Base-by-base conservation (phyloP, 2,888 invertebrate species). In the Corythucha ciliata region DNA sequence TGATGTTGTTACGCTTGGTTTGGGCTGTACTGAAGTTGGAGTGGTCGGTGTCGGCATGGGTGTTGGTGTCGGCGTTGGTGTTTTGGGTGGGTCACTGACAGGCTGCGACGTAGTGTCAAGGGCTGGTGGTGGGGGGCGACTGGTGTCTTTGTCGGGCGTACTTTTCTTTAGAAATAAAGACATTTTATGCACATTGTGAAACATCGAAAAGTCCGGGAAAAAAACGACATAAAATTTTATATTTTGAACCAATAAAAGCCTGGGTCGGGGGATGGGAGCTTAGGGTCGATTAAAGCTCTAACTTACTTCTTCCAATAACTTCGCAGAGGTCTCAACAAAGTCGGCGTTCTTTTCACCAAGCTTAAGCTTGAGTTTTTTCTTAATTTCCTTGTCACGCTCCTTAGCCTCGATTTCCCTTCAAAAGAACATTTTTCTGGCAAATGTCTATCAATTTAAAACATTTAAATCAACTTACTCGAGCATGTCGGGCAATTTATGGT, bases 21-120 rank as follows among this genome's bases (percentile, higher is more conserved):
- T 55, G 25, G 22, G 20, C 20, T 14, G 45, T 32, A n/a, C n/a
- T n/a, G n/a, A n/a, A n/a, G n/a, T n/a, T n/a, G n/a, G n/a, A n/a
- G n/a, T n/a, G n/a, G n/a, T n/a, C n/a, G n/a, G n/a, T n/a, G n/a
- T 88, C 7, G 90, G 88, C 40, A 91, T 71, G 36, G 91, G 69
- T 0, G 89, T 89, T 6, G 75, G 70, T 26, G 55, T 52, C 4
- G 55, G 52, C 2, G 42, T 37, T n/a, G 40, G 47, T 4, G 55
- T 26, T 22, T 55, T 55, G 25, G 22, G 20, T 14, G 21, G 45
- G 29, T 24, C 48, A 65, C 67, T 12, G 63, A 62, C n/a, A 63
- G 63, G 49, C 3, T 40, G 32, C n/a, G 49, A 24, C 6, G 32
- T 29, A 12, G 25, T 24, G 33, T 49, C 49, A n/a, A 57, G 27